Evolutionary conservation across 2,113 vertebrate species (phyloP).

Genomic region (Pteropus alecto): DNA sequence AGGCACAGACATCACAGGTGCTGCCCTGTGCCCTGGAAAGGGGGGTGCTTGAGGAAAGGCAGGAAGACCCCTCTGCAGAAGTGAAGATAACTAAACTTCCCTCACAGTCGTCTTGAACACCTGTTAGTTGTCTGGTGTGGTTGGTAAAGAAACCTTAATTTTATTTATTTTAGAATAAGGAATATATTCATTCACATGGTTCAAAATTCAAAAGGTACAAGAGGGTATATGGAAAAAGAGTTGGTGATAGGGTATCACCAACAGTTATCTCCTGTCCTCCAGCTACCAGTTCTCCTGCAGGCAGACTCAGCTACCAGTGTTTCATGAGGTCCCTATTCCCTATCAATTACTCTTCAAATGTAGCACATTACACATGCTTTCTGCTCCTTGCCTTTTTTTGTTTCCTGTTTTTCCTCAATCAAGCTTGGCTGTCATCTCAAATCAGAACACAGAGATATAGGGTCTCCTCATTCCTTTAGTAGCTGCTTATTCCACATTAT

Average conservation of each 20-base stretch:
- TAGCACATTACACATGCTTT: not conserved
- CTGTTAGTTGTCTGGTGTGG: not conserved
- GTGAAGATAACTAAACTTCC: not conserved
- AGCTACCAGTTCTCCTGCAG: not conserved
- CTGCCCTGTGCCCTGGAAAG: no score
- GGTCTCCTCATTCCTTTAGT: not conserved
- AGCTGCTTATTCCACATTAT: not conserved
- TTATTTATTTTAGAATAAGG: slow-evolving; percentile 22
- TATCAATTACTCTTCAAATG: not conserved
- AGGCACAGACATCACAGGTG: not conserved
- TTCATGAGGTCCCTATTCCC: not conserved
- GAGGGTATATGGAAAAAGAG: not conserved
- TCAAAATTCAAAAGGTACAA: not conserved
- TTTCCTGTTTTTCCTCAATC: not conserved
- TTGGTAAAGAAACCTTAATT: not conserved
- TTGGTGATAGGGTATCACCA: not conserved
- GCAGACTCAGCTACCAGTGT: not conserved
- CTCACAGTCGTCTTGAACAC: not conserved
- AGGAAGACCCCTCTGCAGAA: not conserved
- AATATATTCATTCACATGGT: not conserved
- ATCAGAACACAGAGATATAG: not conserved
- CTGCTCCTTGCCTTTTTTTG: not conserved
- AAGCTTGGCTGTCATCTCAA: not conserved
- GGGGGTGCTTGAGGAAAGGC: not conserved
- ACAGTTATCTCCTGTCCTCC: not conserved